Percentiles rank a stretch among this genome's conserved stretches.
Evolutionary conservation across 2,113 vertebrate genomes (phyloP).

Genomic region (Malurus melanocephalus): DNA sequence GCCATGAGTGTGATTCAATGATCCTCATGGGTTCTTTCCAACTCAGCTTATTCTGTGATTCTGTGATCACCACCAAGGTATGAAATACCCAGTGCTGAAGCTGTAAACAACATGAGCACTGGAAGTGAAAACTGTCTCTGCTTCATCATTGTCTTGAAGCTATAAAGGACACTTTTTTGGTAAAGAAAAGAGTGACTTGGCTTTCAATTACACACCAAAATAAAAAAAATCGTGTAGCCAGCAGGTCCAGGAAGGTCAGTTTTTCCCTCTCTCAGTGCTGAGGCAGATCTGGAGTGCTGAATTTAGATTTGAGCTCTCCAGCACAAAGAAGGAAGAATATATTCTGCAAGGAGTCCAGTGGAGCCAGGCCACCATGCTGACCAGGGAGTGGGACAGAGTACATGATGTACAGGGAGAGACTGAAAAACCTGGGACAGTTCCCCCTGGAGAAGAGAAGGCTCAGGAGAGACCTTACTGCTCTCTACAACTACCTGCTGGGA

Average conservation of each 20-base stretch:
- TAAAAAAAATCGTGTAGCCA: background rate
- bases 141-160: background rate
- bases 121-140: background rate
- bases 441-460: background rate
- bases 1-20: background rate
- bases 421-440: background rate
- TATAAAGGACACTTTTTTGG: background rate
- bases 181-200: background rate
- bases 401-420: rapidly evolving
- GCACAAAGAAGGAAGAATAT: background rate
- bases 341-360: rapidly evolving
- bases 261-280: background rate
- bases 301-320: background rate
- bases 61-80: background rate
- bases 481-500: background rate
- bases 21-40: background rate
- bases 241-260: background rate
- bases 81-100: background rate
- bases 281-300: background rate
- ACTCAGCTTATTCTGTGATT: background rate
- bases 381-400: background rate
- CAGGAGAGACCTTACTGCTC: background rate
- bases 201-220: background rate
- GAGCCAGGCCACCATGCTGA: background rate
- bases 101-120: background rate